Base-by-base conservation (phyloP, 92 coral and sea anemone genomes). In the Hydrozoanthus gracilis region DNA sequence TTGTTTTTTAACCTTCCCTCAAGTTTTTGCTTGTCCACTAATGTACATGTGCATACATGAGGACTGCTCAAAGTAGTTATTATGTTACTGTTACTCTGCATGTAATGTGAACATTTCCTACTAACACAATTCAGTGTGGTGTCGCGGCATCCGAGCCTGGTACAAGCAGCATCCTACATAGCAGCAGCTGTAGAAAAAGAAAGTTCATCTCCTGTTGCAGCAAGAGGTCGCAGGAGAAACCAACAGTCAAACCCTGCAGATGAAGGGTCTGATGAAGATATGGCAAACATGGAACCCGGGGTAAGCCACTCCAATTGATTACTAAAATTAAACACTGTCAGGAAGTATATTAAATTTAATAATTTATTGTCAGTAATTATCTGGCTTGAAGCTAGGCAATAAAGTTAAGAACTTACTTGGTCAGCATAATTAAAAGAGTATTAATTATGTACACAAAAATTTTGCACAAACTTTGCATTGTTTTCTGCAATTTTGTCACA, bases 141-240 rank as follows among this genome's bases (percentile, higher is more conserved):
- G 14, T 73, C 84, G 65, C 92, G 95, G 61, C 99, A 96, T 69
- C 99, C 99, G 7, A 92, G 97, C 46, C 88, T 96, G 48, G 92
- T 96, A 11, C 98, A 96, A 87, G 99, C 99, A 61, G 99, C 99
- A 10, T 95, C 99, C 1, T 95, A 96, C 73, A 86, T 96, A 44
- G 99, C 99, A 7, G 98, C 98, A 44, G 99, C 98, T 3, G 88
- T 96, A 67, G 92, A 98, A 11, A 96, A 92, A 83, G 99, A 96
- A 77, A 91, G 92, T 44, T 58, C 87, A 7, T 60, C 89, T 18
- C 44, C 78, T 35, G 39, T 71, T 48, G 15, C 67, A 89, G 92
- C 15, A 75, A 87, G 56, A 89, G 89, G 11, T 78, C 71, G 17
- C 17, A 88, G 77, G 16, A 61, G 88, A 67, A 51, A 74, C 71